These are phyloP conservation scores for Equus quagga DNA, from an alignment of 2,113 vertebrate species.

Conservation along the genomic window DNA sequence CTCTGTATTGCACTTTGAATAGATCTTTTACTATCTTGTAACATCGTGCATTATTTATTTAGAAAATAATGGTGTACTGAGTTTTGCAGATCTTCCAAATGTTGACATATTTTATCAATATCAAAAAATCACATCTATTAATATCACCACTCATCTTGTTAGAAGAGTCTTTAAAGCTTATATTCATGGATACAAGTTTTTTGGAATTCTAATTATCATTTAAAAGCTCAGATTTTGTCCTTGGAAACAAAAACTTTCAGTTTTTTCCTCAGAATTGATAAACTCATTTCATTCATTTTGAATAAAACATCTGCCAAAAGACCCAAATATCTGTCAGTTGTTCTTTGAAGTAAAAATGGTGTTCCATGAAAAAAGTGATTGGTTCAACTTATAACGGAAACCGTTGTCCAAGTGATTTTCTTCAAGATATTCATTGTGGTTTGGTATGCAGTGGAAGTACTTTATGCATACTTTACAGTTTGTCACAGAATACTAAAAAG, in stretches of 20 bases:
- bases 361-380: neutral
- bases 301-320: neutral
- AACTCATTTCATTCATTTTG: neutral
- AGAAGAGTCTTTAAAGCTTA: neutral
- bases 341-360: neutral
- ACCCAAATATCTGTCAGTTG: neutral
- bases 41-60: neutral
- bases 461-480: neutral
- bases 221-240: conserved; percentile 1
- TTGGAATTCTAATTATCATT: neutral
- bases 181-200: neutral
- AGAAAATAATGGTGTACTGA: conserved; percentile 6
- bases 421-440: neutral
- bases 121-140: neutral
- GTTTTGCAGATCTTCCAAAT: neutral
- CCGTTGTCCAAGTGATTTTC: neutral
- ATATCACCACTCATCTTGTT: neutral
- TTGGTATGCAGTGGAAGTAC: neutral
- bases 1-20: neutral
- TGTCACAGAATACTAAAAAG: conserved; percentile 21
- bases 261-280: neutral
- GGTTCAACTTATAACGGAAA: neutral
- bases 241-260: neutral
- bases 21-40: neutral
- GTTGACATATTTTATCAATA: neutral